Conservation (phyloP, 2,888 invertebrate genomes). For the Eucriotettix oculatus region DNA sequence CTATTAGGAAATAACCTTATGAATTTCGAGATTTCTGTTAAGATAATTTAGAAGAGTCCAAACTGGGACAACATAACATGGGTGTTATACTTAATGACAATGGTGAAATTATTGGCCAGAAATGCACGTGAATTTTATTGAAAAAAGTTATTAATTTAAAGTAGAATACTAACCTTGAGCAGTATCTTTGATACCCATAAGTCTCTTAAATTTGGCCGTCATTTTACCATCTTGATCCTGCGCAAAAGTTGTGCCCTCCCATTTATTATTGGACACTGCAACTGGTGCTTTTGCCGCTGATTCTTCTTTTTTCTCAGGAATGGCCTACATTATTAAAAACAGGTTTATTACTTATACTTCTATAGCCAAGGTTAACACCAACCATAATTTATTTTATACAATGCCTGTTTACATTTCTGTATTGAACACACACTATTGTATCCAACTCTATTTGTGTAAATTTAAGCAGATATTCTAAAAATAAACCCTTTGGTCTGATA, state of each 20-base stretch:
- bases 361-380: no score
- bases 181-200: conserved; percentile 82
- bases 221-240: conserved; percentile 85
- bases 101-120: no score
- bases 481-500: conserved; percentile 1
- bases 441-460: no score
- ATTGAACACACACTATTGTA: no score
- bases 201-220: conserved; percentile 84
- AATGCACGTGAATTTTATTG: conserved; percentile 25
- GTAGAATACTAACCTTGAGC: background rate
- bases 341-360: background rate
- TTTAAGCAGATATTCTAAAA: background rate
- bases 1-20: no score
- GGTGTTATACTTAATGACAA: no score
- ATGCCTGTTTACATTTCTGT: no score
- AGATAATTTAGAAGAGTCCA: no score
- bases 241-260: conserved; percentile 75
- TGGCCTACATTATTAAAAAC: background rate
- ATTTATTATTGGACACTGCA: conserved; percentile 34
- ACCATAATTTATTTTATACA: no score
- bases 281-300: conserved; percentile 11
- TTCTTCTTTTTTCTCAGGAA: background rate
- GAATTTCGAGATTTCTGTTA: no score
- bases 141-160: conserved; percentile 28
- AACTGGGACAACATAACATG: no score